Percentiles rank a stretch among this genome's conserved stretches.
phyloP scores from a whole-genome alignment of 2,113 vertebrate genomes.

The Nesogale talazaci region DNA sequence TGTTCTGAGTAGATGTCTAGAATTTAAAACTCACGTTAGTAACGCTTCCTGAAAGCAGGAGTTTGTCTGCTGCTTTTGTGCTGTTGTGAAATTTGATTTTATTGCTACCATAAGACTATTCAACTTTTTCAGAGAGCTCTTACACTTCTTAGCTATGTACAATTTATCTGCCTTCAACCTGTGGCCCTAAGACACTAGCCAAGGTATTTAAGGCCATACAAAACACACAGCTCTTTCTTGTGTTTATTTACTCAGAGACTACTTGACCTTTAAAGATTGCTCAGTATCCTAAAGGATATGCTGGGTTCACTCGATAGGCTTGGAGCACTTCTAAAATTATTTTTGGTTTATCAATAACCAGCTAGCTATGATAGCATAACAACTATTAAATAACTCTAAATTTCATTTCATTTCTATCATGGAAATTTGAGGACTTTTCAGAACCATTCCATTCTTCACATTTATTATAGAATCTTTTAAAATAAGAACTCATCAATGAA shows the following conservation, averaged over 20 bases:
- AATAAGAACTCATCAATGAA: not conserved
- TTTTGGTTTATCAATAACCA: not conserved
- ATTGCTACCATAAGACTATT: not conserved
- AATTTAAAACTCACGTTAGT: not conserved
- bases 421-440: not conserved
- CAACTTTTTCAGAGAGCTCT: not conserved
- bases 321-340: not conserved
- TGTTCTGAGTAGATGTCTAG: not conserved
- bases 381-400: slow-evolving; percentile 18
- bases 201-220: not conserved
- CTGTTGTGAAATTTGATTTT: slow-evolving; percentile 32
- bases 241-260: not conserved
- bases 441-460: not conserved
- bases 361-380: not conserved
- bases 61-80: not conserved
- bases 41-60: not conserved
- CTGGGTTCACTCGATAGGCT: not conserved
- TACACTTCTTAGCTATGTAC: not conserved
- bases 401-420: slow-evolving; percentile 33
- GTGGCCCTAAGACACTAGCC: not conserved
- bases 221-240: not conserved
- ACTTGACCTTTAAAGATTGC: not conserved
- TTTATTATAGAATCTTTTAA: not conserved
- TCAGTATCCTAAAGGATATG: not conserved
- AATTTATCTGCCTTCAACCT: not conserved